Base-by-base conservation (phyloP, 2,888 invertebrate species). In the Argyra leucocephala region DNA sequence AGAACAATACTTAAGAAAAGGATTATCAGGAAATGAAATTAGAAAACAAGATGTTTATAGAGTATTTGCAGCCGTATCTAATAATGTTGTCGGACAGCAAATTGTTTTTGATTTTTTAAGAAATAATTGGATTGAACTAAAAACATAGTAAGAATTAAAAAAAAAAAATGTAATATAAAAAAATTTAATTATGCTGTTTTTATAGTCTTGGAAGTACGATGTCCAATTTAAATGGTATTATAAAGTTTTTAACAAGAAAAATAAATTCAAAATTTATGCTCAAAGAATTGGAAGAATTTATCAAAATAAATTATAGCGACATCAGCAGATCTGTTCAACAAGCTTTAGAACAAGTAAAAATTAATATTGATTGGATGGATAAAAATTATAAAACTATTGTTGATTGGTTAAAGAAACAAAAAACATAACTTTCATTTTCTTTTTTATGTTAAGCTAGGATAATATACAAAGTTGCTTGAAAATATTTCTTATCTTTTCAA, bases 311-410 rank as follows among this genome's bases (percentile, higher is more conserved):
- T 65, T 82, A 83, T 66, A 83, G 85, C 60, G 88, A 90, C 66
- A 81, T 90, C 18, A 89, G 90, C 0, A 80, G 92, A 68, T 87
- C 90, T 0, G 85, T 91, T 0, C 85, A 87, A 67, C 94, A 94
- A 78, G 87, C 90, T 0, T 78, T 93, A 10, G 95, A 95, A 74
- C 85, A 88, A 64, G 88, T 88, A 0, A 85, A 88, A 70, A 87
- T 89, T 4, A 93, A 94, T 75, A 88, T 93, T 0, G 84, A 86
- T 69, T 96, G 95, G 95, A 88, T 90, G 84, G 82, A 87, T 64
- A 82, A 82, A 62, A 90, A 93, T 79, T 90, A 89, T 74, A 81
- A 84, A 64, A 83, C 84, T 2, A 90, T 95, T 67, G 84, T 87
- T 3, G 80, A 85, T 37, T 95, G 95, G 95, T 78, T 95, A 37